Percentiles rank a stretch among this genome's conserved stretches.
These are phyloP conservation scores for Montifringilla adamsi DNA, from an alignment of 2,113 vertebrate species.

Conservation along the genomic window DNA sequence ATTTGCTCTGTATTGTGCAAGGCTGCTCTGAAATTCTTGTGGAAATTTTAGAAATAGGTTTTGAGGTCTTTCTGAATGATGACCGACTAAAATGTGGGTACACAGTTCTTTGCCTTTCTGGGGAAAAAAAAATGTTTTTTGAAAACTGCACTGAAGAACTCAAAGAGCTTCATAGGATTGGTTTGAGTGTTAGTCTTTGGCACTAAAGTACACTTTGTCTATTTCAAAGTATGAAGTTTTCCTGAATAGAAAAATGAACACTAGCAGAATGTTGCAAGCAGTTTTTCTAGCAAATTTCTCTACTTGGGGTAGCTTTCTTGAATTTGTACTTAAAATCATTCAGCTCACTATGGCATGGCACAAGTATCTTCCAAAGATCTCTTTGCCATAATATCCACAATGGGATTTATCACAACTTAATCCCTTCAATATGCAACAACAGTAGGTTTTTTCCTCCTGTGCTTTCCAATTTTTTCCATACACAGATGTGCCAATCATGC, in stretches of 20 bases:
- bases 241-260: not conserved
- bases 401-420: not conserved
- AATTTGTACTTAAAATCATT: not conserved
- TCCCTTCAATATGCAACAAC: not conserved
- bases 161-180: not conserved
- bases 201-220: not conserved
- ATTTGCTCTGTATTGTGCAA: not conserved
- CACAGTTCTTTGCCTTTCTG: not conserved
- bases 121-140: accelerated
- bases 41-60: not conserved
- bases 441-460: not conserved
- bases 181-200: not conserved
- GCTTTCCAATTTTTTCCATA: not conserved
- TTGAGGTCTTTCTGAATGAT: not conserved
- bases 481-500: accelerated
- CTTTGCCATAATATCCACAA: not conserved
- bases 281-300: not conserved
- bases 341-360: not conserved
- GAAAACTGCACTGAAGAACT: not conserved
- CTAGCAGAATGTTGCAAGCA: not conserved
- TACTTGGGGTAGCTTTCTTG: not conserved
- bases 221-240: not conserved
- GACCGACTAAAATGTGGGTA: not conserved
- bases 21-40: not conserved
- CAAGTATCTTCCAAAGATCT: not conserved